These are phyloP conservation scores for Vimba vimba DNA, from an alignment of 2,113 vertebrate species.

Conservation along the genomic window DNA sequence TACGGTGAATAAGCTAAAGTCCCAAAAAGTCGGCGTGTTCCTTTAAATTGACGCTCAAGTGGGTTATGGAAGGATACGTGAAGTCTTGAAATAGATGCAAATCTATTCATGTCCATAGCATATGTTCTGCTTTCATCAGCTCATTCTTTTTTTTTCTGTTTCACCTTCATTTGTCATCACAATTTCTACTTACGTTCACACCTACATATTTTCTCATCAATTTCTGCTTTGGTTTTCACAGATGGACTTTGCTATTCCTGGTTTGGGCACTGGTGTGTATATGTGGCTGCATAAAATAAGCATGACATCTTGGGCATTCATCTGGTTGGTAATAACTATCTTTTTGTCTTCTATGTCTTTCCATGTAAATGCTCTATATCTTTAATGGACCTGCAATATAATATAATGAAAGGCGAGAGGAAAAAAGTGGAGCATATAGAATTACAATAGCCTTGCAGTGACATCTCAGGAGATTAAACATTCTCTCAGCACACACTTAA, in stretches of 20 bases:
- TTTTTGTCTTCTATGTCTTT: background rate
- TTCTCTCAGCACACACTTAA: background rate
- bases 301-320: conserved; percentile 58
- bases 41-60: conserved; percentile 37
- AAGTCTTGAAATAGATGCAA: background rate
- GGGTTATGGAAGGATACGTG: conserved; percentile 15
- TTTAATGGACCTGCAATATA: background rate
- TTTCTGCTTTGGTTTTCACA: conserved; percentile 27
- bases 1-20: too few relatives aligned
- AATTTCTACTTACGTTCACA: background rate
- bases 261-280: conserved; percentile 47
- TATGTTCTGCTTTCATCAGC: background rate
- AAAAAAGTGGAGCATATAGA: background rate
- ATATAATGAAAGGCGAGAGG: background rate
- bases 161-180: background rate
- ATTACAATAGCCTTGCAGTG: background rate
- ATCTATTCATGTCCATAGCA: conserved; percentile 1
- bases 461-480: conserved; percentile 6
- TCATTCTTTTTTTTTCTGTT: background rate
- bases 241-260: conserved; percentile 44
- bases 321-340: conserved; percentile 38
- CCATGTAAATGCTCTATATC: background rate
- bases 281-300: conserved; percentile 54
- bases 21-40: too few relatives aligned
- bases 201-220: background rate